Percentiles rank a stretch among this genome's conserved stretches.
Evolutionary conservation across 2,888 invertebrate species (phyloP).

Genomic region (Caenorhabditis panamensis): DNA sequence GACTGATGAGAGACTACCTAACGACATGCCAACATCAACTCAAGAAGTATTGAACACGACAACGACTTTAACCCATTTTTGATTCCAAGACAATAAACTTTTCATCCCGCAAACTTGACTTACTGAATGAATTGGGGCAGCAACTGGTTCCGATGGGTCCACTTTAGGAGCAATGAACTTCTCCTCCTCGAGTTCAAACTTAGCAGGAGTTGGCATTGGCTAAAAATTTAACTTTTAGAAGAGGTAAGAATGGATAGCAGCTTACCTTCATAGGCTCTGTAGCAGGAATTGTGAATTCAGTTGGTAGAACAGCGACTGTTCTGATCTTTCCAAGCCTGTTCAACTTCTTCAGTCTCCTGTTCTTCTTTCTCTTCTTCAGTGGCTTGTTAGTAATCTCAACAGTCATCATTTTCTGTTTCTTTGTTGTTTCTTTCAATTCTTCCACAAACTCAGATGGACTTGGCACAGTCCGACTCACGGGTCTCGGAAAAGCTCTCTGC

Average conservation of each 20-base stretch:
- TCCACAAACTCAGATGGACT: constrained; percentile 20
- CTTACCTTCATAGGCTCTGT: constrained; percentile 38
- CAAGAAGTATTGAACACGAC: constrained; percentile 32
- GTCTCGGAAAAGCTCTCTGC: constrained; percentile 31
- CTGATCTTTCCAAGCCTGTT: constrained; percentile 52
- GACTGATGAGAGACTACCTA: background rate
- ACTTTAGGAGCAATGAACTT: constrained; percentile 32
- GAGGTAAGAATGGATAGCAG: background rate
- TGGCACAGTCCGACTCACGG: constrained; percentile 25
- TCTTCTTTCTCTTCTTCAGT: constrained; percentile 48
- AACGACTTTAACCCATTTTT: constrained; percentile 3
- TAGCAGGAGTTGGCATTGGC: constrained; percentile 40
- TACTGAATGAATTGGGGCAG: background rate
- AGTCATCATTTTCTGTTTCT: constrained; percentile 42
- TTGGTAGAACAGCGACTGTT: constrained; percentile 44
- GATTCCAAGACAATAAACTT: constrained; percentile 8
- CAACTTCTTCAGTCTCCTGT: constrained; percentile 50
- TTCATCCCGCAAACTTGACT: background rate
- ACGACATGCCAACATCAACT: constrained; percentile 35
- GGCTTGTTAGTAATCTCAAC: constrained; percentile 50
- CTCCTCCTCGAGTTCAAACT: constrained; percentile 36
- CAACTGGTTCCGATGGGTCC: constrained; percentile 10
- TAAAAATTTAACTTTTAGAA: background rate
- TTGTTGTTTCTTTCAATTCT: constrained; percentile 11
- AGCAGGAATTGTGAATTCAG: constrained; percentile 31